A percentile compares a stretch with the other conserved stretches of the same genome.
These are phyloP conservation scores for Eulemur rufifrons DNA, from an alignment of 2,113 vertebrate species.

Conservation along the genomic window DNA sequence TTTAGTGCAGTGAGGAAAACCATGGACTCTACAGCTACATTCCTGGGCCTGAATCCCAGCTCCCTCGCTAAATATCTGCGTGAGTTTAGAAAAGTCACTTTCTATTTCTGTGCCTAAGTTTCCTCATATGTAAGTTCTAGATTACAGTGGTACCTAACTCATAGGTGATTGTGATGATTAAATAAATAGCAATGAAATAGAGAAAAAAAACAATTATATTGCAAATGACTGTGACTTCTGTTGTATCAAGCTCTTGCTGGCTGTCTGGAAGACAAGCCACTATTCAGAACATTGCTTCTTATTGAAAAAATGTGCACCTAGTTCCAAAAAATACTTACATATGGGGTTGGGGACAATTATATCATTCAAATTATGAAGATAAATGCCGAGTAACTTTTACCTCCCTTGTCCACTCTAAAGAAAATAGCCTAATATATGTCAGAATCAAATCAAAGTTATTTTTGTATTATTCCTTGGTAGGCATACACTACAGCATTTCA, in stretches of 20 bases:
- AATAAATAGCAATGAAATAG: background rate
- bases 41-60: background rate
- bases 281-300: background rate
- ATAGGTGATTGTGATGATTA: background rate
- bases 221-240: background rate
- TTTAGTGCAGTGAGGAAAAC: background rate
- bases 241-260: background rate
- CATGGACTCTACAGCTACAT: accelerated
- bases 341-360: background rate
- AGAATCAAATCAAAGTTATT: slow-evolving; percentile 1
- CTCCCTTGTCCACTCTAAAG: background rate
- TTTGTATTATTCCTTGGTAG: background rate
- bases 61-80: background rate
- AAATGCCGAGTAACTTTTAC: background rate
- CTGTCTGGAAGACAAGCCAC: background rate
- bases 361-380: background rate
- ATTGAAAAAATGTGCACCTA: background rate
- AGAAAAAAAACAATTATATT: background rate
- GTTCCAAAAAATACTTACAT: background rate
- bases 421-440: background rate
- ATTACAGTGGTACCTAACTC: background rate
- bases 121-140: background rate
- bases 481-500: background rate
- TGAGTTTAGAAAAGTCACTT: background rate
- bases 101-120: background rate